Conservation (phyloP, 2,888 invertebrate genomes). For the Monochamus alternatus region DNA sequence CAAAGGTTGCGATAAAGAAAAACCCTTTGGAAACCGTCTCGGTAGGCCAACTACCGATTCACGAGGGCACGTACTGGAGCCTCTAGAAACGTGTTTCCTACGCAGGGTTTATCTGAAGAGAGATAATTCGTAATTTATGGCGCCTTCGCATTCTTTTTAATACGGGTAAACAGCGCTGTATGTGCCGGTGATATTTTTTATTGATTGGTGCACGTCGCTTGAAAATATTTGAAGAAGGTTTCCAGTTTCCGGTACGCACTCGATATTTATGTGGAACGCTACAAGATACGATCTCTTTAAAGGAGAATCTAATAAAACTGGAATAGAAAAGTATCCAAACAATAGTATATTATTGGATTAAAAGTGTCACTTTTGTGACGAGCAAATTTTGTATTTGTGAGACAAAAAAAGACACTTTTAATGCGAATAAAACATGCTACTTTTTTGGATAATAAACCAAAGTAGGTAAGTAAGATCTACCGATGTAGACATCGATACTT, state of each 20-base stretch:
- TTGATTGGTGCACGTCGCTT: neutral
- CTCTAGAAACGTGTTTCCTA: neutral
- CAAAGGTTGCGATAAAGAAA: neutral
- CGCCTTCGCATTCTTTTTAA: conserved; percentile 3
- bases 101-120: neutral
- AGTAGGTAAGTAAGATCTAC: no score
- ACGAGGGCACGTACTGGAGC: neutral
- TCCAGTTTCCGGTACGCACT: neutral
- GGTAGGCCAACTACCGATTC: neutral
- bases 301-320: no score
- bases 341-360: no score
- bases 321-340: no score
- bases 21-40: conserved; percentile 5
- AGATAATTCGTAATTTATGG: conserved; percentile 1
- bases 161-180: neutral
- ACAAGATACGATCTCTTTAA: no score
- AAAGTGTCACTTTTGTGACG: no score
- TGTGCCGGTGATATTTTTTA: neutral
- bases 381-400: no score
- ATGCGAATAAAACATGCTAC: no score
- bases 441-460: no score
- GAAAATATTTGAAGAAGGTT: conserved; percentile 3
- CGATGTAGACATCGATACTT: no score
- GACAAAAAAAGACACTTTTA: no score
- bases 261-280: no score